phyloP scores from a whole-genome alignment of 2,888 invertebrate genomes.

The Mantis religiosa region DNA sequence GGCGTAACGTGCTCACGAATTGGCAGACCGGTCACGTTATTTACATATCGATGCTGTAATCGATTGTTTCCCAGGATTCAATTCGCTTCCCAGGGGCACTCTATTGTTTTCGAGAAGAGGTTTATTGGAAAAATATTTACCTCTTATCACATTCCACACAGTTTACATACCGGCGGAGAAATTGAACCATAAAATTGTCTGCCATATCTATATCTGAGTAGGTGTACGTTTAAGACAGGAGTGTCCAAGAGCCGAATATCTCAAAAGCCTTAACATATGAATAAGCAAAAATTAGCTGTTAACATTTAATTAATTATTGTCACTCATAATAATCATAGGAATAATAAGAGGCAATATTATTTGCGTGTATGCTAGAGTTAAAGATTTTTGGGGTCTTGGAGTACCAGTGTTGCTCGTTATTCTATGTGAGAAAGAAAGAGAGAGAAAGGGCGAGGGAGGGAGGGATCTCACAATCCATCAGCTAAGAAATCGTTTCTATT shows the following conservation, averaged over 20 bases:
- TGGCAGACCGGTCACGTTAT: not conserved
- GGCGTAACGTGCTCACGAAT: not conserved
- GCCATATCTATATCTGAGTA: not conserved
- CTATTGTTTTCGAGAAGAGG: not conserved
- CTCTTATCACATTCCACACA: not conserved
- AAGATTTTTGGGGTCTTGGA: too few relatives aligned
- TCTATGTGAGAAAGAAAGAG: too few relatives aligned
- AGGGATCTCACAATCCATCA: too few relatives aligned
- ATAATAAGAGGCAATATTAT: too few relatives aligned
- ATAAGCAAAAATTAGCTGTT: too few relatives aligned
- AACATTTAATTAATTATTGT: too few relatives aligned
- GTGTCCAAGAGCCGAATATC: not conserved
- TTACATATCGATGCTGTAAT: not conserved
- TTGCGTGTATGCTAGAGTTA: too few relatives aligned
- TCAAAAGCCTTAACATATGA: too few relatives aligned
- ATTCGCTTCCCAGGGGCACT: not conserved
- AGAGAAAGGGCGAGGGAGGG: too few relatives aligned
- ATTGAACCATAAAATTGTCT: not conserved
- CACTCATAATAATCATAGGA: too few relatives aligned
- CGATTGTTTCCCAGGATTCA: not conserved
- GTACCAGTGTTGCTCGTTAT: too few relatives aligned
- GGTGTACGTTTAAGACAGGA: not conserved
- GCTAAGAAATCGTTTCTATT: too few relatives aligned
- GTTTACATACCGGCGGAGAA: not conserved
- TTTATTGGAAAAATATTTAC: not conserved